Evolutionary conservation across 2,113 vertebrate genomes (phyloP), one percentile per base, ranked within the genome.

Genomic region (Rousettus leschenaultii): DNA sequence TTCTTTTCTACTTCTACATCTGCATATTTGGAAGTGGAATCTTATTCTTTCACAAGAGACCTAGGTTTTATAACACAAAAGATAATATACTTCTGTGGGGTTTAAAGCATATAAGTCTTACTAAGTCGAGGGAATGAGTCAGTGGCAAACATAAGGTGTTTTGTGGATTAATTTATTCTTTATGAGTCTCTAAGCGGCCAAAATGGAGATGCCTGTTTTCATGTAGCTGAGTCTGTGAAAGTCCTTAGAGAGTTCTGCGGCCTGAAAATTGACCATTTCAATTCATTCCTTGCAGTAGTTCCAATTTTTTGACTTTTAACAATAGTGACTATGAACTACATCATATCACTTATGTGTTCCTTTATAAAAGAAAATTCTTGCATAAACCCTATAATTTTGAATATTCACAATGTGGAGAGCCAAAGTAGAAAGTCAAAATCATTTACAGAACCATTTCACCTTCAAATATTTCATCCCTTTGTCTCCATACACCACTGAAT

Each of bases 341-440:
- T 55, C 21, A 26, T 35, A 78, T 19, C 38, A 78, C 28, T 88
- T 73, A 33, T 3, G n/a, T 83, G 43, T 92, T 45, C 43, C 55
- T 78, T 83, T 83, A 65, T 78, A 15, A 95, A 88, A 95, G 78
- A 74, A 89, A 92, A 94, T 74, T 48, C 30, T 45, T 77, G 61
- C 5, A 51, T 30, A 78, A 95, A 77, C 35, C 26, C 71, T 53
- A 21, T 6, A 57, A 55, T 70, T 78, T 38, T 71, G 51, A 83
- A 86, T 59, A 83, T 48, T 59, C 14, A 3, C 35, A 63, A 30
- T 28, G 7, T 55, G n/a, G 14, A 14, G 7, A 74, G 33, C 53
- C 74, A 73, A 59, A 30, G 26, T 71, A 88, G 66, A 7, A 91
- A 66, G 30, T 43, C 57, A 86, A 26, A 21, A 48, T 13, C 70